These are phyloP conservation scores for Delphinus delphis DNA, from an alignment of 2,113 vertebrate species.

Conservation along the genomic window DNA sequence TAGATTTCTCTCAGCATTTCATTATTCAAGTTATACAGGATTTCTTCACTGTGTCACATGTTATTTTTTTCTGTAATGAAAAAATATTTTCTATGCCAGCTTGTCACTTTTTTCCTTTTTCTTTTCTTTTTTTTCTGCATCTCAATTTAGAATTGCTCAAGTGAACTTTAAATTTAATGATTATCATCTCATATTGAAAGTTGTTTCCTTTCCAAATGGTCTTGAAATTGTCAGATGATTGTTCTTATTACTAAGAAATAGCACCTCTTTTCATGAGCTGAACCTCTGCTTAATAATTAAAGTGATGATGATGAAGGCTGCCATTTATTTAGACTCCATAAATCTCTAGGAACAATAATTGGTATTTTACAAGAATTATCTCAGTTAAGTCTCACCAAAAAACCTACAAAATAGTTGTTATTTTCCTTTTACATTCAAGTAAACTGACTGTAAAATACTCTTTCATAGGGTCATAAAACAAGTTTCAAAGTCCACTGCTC, in stretches of 20 bases:
- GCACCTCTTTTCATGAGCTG: neutral
- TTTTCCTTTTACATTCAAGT: slow-evolving; percentile 34
- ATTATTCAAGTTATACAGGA: neutral
- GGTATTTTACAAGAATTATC: slow-evolving; percentile 19
- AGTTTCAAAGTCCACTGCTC: neutral
- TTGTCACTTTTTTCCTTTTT: neutral
- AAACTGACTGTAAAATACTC: slow-evolving; percentile 31
- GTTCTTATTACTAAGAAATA: slow-evolving; percentile 39
- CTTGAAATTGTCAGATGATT: slow-evolving; percentile 30
- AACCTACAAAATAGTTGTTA: neutral
- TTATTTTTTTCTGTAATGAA: neutral
- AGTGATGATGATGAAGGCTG: neutral
- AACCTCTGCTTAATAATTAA: slow-evolving; percentile 41
- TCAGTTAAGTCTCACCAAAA: slow-evolving; percentile 1
- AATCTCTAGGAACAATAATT: neutral
- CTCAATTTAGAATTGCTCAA: slow-evolving; percentile 30
- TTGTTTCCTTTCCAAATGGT: slow-evolving; percentile 37
- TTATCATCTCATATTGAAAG: slow-evolving; percentile 42
- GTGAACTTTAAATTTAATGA: slow-evolving; percentile 54
- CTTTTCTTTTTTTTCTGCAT: neutral
- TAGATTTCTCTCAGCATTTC: neutral
- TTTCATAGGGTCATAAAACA: neutral
- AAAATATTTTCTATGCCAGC: neutral
- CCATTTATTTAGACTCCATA: neutral
- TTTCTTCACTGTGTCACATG: neutral